A percentile compares a stretch with the other conserved stretches of the same genome.
Conservation (phyloP, 2,113 vertebrate species). For the Pterophyllum scalare region DNA sequence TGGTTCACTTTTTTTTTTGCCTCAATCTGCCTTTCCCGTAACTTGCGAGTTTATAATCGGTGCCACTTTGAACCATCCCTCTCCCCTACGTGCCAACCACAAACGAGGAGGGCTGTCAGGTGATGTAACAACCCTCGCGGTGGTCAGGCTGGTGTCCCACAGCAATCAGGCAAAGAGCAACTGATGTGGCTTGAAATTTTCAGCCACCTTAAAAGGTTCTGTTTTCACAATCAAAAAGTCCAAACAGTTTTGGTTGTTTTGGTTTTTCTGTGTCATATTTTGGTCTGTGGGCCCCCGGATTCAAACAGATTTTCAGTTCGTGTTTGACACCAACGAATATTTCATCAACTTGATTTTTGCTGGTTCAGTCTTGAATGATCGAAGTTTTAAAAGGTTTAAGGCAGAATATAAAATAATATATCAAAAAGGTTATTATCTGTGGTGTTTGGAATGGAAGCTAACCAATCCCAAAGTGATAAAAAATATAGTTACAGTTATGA, state of each 20-base stretch:
- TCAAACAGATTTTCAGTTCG: not conserved
- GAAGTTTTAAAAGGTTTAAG: not conserved
- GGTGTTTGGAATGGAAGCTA: not conserved
- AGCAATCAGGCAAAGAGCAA: not conserved
- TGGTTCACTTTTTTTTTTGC: not conserved
- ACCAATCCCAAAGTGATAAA: not conserved
- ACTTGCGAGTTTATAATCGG: not conserved
- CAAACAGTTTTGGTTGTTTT: not conserved
- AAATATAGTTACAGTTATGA: not conserved
- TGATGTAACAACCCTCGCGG: not conserved
- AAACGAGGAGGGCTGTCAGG: not conserved
- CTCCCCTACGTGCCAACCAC: not conserved
- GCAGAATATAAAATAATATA: not conserved
- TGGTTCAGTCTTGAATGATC: not conserved
- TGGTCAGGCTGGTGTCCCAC: not conserved
- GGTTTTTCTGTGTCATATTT: not conserved
- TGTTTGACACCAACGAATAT: not conserved
- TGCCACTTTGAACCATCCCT: not conserved
- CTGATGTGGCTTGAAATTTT: not conserved
- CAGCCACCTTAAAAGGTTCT: not conserved
- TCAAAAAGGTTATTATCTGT: not conserved
- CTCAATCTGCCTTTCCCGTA: not conserved
- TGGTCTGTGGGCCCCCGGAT: not conserved
- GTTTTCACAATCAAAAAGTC: not conserved
- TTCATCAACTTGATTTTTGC: not conserved